phyloP scores from a whole-genome alignment of 2,113 vertebrate genomes.

The Sigmodon hispidus region DNA sequence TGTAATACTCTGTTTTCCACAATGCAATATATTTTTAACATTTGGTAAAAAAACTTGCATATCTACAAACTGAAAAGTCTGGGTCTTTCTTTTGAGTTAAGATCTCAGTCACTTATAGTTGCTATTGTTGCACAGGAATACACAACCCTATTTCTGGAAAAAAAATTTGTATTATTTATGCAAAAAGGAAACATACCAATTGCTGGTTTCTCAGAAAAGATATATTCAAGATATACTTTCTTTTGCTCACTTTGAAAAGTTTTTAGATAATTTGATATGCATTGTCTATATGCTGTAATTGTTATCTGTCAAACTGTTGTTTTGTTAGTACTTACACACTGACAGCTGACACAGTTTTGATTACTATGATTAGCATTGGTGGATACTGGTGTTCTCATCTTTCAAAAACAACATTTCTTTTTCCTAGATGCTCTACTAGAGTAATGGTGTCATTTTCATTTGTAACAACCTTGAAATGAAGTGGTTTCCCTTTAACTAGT shows the following conservation, averaged over 20 bases:
- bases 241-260: not conserved
- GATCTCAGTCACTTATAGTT: not conserved
- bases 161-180: not conserved
- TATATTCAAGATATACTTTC: not conserved
- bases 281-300: not conserved
- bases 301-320: not conserved
- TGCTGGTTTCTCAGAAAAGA: not conserved
- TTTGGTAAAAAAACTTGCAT: not conserved
- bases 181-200: not conserved
- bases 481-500: not conserved
- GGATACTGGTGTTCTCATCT: not conserved
- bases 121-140: fast-evolving
- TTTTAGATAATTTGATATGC: not conserved
- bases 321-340: not conserved
- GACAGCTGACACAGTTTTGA: not conserved
- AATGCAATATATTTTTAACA: not conserved
- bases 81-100: not conserved
- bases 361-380: not conserved
- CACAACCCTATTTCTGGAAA: not conserved
- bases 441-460: not conserved
- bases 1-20: not conserved
- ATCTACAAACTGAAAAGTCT: not conserved
- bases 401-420: not conserved
- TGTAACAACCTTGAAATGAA: not conserved
- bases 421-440: not conserved